Conservation (phyloP, 2,797 vertebrate species). For the Acanthiza pusilla region DNA sequence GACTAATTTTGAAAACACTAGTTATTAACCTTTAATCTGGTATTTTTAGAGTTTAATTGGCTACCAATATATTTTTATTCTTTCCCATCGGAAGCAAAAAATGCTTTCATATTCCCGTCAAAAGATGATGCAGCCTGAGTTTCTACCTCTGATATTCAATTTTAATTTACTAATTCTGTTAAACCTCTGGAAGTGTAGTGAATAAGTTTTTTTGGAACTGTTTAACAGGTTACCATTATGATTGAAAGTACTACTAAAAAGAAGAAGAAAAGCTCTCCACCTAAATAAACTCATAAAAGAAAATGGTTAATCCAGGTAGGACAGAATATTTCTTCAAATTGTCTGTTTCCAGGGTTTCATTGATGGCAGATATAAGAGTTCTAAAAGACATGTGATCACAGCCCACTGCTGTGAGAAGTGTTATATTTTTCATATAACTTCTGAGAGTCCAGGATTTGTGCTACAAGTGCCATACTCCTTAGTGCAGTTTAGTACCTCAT, state of each 20-base stretch:
- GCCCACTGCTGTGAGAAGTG: neutral
- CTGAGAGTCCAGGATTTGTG: neutral
- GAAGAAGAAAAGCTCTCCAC: neutral
- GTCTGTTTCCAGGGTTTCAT: neutral
- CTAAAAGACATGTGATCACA: neutral
- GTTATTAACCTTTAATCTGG: neutral
- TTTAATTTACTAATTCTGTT: neutral
- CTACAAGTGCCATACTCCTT: neutral
- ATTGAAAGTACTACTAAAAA: neutral
- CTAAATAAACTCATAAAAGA: neutral
- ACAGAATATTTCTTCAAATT: neutral
- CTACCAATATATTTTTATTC: neutral
- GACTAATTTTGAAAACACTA: neutral
- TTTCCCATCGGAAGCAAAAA: neutral
- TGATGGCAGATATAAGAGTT: neutral
- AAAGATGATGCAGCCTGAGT: neutral
- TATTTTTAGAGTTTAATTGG: neutral
- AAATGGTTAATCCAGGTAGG: neutral
- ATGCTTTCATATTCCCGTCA: neutral
- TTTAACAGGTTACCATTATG: neutral
- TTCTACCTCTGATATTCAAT: neutral
- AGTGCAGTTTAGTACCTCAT: neutral
- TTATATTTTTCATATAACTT: neutral
- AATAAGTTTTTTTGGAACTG: neutral
- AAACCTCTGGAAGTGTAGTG: neutral